A percentile compares a stretch with the other conserved stretches of the same genome.
These are phyloP conservation scores for Muschampia plurimacula DNA, from an alignment of 2,888 invertebrate species.

Conservation along the genomic window DNA sequence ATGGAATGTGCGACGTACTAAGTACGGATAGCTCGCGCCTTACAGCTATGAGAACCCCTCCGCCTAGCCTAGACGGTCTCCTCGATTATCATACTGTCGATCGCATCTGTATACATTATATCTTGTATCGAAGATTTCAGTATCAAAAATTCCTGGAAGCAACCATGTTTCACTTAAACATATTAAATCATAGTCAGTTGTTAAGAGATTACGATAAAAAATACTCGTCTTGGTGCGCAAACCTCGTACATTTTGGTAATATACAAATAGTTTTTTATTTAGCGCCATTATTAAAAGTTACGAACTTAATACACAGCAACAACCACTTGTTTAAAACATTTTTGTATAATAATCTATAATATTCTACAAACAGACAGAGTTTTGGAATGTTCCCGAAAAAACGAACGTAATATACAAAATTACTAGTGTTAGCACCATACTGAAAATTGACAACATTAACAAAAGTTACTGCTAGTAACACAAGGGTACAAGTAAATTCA, in stretches of 20 bases:
- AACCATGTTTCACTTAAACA: slow-evolving; percentile 24
- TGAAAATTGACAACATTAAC: too few species aligned
- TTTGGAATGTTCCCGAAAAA: too few species aligned
- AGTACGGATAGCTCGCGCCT: not conserved
- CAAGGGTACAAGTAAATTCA: too few species aligned
- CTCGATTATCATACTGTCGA: not conserved
- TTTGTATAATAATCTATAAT: too few species aligned
- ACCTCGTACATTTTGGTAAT: slow-evolving; percentile 12
- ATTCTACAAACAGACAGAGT: not conserved
- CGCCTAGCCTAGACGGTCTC: slow-evolving; percentile 2
- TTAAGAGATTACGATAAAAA: not conserved
- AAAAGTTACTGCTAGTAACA: too few species aligned
- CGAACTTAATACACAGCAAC: not conserved
- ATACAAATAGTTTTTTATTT: not conserved
- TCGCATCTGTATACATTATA: slow-evolving; percentile 17
- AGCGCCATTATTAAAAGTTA: slow-evolving; percentile 3
- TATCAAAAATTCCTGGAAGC: slow-evolving; percentile 1
- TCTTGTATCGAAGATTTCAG: slow-evolving; percentile 6
- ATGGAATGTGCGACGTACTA: not conserved
- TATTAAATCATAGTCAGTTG: not conserved
- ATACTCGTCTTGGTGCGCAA: slow-evolving; percentile 16
- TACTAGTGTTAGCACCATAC: too few species aligned
- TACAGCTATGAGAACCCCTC: slow-evolving; percentile 9
- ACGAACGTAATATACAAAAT: too few species aligned
- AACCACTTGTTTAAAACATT: not conserved